These are phyloP conservation scores for Marcusenius ussheri DNA, from an alignment of 2,113 vertebrate genomes.

Conservation along the genomic window DNA sequence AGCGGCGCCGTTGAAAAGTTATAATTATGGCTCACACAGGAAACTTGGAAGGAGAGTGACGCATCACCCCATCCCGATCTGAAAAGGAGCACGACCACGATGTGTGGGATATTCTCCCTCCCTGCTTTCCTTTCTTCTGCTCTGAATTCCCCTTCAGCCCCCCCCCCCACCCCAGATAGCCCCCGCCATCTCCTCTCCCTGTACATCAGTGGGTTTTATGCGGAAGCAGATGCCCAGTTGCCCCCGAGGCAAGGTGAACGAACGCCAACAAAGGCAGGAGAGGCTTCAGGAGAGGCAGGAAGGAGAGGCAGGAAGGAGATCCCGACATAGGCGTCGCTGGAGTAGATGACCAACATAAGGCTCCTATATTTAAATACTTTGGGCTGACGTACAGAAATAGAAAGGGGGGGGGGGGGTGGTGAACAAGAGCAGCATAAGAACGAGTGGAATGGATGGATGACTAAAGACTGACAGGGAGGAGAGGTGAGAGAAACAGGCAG, in stretches of 20 bases:
- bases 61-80: too few species aligned
- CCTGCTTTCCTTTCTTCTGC: slow-evolving; percentile 1
- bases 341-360: background rate
- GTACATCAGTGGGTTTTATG: slow-evolving; percentile 13
- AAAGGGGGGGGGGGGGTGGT: background rate
- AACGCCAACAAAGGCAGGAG: background rate
- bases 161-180: background rate
- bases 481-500: background rate
- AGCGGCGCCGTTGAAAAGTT: background rate
- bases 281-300: background rate
- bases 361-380: background rate
- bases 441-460: background rate
- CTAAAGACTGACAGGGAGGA: background rate
- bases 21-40: background rate
- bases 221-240: slow-evolving; percentile 23
- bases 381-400: background rate
- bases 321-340: too few species aligned
- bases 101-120: slow-evolving; percentile 1
- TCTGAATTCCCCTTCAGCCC: background rate
- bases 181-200: slow-evolving; percentile 16
- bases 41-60: background rate
- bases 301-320: too few species aligned
- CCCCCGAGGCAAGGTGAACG: slow-evolving; percentile 6
- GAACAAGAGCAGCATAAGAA: background rate
- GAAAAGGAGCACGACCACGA: background rate